These are phyloP conservation scores for Drosophila birchii DNA, from an alignment of 2,888 invertebrate species.

Conservation along the genomic window DNA sequence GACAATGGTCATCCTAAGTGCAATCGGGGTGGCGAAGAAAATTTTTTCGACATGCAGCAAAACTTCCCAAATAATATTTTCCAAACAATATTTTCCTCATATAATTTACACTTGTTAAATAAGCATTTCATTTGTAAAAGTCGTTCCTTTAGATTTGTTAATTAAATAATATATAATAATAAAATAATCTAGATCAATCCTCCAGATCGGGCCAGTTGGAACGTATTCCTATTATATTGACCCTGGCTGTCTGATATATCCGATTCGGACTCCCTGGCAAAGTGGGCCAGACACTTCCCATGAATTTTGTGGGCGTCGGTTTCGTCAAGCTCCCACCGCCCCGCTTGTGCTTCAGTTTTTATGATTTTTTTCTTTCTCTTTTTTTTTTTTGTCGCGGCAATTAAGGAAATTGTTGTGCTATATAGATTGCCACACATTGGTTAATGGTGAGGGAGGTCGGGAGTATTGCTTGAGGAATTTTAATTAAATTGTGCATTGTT, in stretches of 20 bases:
- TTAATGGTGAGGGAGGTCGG: slow-evolving; percentile 41
- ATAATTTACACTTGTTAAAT: not conserved
- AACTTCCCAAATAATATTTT: too few relatives aligned
- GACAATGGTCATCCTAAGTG: too few relatives aligned
- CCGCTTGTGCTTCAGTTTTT: slow-evolving; percentile 29
- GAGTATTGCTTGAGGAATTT: slow-evolving; percentile 15
- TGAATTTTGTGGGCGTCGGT: slow-evolving; percentile 28
- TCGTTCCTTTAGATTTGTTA: not conserved
- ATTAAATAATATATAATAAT: too few relatives aligned
- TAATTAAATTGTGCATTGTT: slow-evolving; percentile 36
- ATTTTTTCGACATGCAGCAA: too few relatives aligned
- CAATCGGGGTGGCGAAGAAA: too few relatives aligned
- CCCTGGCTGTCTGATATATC: slow-evolving; percentile 17
- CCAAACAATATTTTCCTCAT: not conserved
- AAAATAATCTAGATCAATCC: not conserved
- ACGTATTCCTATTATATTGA: not conserved
- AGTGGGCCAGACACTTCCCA: slow-evolving; percentile 39
- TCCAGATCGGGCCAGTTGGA: not conserved
- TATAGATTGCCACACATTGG: slow-evolving; percentile 34
- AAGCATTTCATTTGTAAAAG: not conserved
- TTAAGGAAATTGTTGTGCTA: slow-evolving; percentile 34
- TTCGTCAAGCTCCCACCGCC: slow-evolving; percentile 12
- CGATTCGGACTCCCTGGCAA: slow-evolving; percentile 23
- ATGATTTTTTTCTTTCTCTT: slow-evolving; percentile 26
- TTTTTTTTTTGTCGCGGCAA: slow-evolving; percentile 20